These are phyloP conservation scores for Sinocyclocheilus grahami DNA, from an alignment of 2,113 vertebrate genomes.

Conservation along the genomic window DNA sequence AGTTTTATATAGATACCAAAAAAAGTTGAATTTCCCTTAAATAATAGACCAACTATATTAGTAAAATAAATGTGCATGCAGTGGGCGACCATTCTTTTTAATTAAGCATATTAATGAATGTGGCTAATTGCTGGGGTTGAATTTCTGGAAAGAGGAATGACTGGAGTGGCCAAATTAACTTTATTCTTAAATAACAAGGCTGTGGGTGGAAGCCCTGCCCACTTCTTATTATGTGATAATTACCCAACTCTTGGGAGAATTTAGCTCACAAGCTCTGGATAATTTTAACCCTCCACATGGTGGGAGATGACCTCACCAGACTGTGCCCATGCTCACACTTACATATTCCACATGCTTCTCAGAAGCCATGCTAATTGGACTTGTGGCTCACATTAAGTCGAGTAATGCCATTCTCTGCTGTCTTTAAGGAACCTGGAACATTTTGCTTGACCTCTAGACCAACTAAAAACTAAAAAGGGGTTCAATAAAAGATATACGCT, in stretches of 20 bases:
- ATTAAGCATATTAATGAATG: constrained; percentile 66
- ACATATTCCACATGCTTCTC: background rate
- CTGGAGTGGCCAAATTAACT: constrained; percentile 62
- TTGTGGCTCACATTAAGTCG: background rate
- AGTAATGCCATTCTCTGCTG: background rate
- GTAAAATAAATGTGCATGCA: background rate
- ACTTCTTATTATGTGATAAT: constrained; percentile 77
- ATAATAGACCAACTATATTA: background rate
- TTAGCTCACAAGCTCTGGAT: constrained; percentile 73
- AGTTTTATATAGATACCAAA: too few relatives aligned
- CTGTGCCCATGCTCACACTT: background rate
- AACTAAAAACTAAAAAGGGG: too few relatives aligned
- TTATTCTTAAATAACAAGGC: constrained; percentile 70
- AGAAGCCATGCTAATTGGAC: constrained; percentile 4
- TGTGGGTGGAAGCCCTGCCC: constrained; percentile 64
- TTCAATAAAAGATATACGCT: background rate
- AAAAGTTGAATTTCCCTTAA: background rate
- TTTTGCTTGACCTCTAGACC: too few relatives aligned
- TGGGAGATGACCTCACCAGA: constrained; percentile 27
- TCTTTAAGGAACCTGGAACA: background rate
- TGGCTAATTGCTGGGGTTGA: constrained; percentile 65
- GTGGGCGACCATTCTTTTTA: constrained; percentile 48
- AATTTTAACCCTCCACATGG: constrained; percentile 67
- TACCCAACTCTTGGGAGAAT: constrained; percentile 70
- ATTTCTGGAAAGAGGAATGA: constrained; percentile 66